Conservation (phyloP, 1,140 invertebrate species). For the Cherax destructor region DNA sequence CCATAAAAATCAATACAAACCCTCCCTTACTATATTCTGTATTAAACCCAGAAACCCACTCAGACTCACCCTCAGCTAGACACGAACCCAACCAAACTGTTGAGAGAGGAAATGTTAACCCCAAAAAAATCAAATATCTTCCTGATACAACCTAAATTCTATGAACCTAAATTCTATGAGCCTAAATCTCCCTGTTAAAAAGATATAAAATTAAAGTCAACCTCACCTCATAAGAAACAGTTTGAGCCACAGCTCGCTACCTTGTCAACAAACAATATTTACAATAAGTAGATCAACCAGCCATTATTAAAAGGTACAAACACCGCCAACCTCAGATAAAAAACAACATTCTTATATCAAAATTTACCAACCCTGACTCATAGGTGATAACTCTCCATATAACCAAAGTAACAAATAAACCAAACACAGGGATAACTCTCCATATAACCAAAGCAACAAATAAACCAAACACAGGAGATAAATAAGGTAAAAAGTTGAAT, state of each 20-base stretch:
- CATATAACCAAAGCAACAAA: too few species aligned
- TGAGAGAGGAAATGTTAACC: not conserved
- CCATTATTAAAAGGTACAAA: not conserved
- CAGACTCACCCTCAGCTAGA: constrained; percentile 40
- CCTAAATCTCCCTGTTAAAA: not conserved
- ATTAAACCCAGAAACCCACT: constrained; percentile 31
- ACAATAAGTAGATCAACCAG: constrained; percentile 6
- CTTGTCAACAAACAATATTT: constrained; percentile 29
- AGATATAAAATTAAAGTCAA: not conserved
- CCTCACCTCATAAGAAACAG: constrained; percentile 27
- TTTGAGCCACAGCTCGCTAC: constrained; percentile 26
- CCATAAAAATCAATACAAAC: constrained; percentile 30
- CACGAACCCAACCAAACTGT: constrained; percentile 36
- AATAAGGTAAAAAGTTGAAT: too few species aligned
- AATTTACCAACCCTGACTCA: too few species aligned
- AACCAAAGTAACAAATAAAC: too few species aligned
- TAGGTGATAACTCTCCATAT: too few species aligned
- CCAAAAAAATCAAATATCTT: not conserved
- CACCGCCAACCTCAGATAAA: not conserved
- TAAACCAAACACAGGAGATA: too few species aligned
- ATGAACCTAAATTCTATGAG: not conserved
- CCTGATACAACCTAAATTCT: constrained; percentile 24
- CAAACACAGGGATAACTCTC: too few species aligned
- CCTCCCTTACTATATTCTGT: constrained; percentile 29
- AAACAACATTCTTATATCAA: too few species aligned